Conservation (phyloP, 2,888 invertebrate species). For the Drosophila monieri region DNA sequence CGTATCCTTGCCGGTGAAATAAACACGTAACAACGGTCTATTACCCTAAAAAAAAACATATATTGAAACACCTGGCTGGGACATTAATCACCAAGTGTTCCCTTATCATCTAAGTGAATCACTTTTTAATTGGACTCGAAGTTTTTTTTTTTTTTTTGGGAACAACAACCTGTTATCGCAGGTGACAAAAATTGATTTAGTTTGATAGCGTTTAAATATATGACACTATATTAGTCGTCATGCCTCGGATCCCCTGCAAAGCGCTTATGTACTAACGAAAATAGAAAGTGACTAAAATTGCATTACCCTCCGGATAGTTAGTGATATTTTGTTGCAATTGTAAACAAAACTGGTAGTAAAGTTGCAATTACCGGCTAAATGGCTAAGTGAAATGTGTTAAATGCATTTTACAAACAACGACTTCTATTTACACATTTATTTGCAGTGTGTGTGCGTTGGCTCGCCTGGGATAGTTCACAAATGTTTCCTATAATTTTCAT, state of each 20-base stretch:
- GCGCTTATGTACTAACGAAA: neutral
- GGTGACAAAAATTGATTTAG: constrained; percentile 1
- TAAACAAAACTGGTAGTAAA: neutral
- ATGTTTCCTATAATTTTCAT: constrained; percentile 12
- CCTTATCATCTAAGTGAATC: neutral
- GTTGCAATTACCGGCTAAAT: constrained; percentile 30
- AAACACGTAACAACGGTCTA: constrained; percentile 3
- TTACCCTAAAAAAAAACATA: neutral
- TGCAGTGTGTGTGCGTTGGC: neutral
- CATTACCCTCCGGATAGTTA: neutral
- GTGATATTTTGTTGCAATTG: constrained; percentile 1
- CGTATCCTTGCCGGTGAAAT: constrained; percentile 20
- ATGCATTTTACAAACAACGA: constrained; percentile 8
- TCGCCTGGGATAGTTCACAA: constrained; percentile 18
- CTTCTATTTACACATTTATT: neutral
- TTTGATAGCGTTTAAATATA: neutral
- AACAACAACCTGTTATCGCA: constrained; percentile 5
- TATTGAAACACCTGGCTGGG: neutral
- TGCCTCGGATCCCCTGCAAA: neutral
- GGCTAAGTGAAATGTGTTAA: constrained; percentile 9
- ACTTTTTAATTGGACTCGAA: neutral
- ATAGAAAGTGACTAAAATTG: constrained; percentile 6
- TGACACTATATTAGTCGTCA: neutral
- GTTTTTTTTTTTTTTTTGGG: neutral
- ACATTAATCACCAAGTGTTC: constrained; percentile 1